Evolutionary conservation across 2,113 vertebrate species (phyloP).

Genomic region (Loxodonta africana): DNA sequence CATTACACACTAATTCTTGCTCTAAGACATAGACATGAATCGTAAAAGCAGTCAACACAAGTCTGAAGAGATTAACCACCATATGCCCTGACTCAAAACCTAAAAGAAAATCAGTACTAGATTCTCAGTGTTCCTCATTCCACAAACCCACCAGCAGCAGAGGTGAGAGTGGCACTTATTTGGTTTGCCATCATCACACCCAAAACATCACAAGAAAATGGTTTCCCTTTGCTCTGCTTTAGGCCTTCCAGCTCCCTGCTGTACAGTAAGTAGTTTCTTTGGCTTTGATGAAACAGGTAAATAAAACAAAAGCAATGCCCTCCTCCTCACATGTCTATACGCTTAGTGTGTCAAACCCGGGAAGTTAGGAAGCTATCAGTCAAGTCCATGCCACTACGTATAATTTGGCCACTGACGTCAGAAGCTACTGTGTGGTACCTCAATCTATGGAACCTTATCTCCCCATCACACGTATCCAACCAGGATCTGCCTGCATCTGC

Average conservation of each 20-base stretch:
- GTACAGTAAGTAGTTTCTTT: neutral
- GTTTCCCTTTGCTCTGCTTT: neutral
- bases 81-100: neutral
- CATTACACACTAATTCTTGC: neutral
- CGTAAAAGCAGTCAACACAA: neutral
- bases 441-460: neutral
- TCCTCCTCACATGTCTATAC: neutral
- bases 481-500: neutral
- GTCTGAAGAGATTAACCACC: neutral
- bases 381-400: neutral
- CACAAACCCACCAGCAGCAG: neutral
- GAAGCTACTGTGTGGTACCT: neutral
- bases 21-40: neutral
- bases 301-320: conserved; percentile 32
- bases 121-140: neutral
- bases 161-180: neutral
- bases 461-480: neutral
- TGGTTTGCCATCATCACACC: neutral
- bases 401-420: neutral
- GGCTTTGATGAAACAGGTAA: neutral
- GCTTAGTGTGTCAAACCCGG: neutral
- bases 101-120: neutral
- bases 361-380: neutral
- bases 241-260: neutral
- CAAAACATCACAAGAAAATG: neutral